These are phyloP conservation scores for Diadema setosum DNA, from an alignment of 35 echinoderm and acorn worm genomes.

Conservation along the genomic window DNA sequence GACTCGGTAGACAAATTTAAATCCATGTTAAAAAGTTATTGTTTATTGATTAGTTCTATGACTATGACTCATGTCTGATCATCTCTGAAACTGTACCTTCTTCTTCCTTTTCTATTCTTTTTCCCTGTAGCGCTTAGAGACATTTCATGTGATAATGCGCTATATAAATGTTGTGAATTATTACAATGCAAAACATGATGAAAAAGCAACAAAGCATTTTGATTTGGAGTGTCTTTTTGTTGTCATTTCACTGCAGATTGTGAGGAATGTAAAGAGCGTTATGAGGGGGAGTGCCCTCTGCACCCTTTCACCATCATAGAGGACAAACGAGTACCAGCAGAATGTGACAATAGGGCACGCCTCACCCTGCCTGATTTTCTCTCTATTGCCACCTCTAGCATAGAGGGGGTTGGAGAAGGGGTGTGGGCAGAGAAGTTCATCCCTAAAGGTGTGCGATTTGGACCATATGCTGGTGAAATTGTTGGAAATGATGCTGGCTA, in stretches of 20 bases:
- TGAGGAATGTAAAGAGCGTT: slow-evolving; percentile 90
- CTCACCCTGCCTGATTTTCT: slow-evolving; percentile 75
- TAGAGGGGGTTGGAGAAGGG: slow-evolving; percentile 74
- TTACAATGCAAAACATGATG: too few species aligned
- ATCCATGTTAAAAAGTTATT: too few species aligned
- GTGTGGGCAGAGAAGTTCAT: slow-evolving; percentile 74
- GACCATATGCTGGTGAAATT: slow-evolving; percentile 88
- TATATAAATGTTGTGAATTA: too few species aligned
- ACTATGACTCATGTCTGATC: too few species aligned
- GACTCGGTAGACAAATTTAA: too few species aligned
- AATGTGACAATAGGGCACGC: slow-evolving; percentile 48
- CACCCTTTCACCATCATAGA: slow-evolving; percentile 80
- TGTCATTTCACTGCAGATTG: slow-evolving; percentile 48
- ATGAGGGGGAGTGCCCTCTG: slow-evolving; percentile 65
- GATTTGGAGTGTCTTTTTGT: too few species aligned
- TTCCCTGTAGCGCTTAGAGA: too few species aligned
- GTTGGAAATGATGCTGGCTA: slow-evolving; percentile 55
- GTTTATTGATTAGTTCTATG: too few species aligned
- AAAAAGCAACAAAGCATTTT: too few species aligned
- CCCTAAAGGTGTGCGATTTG: slow-evolving; percentile 93
- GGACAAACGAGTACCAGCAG: slow-evolving; percentile 44
- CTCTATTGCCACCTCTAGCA: slow-evolving; percentile 46
- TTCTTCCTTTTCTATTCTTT: too few species aligned
- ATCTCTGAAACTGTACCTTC: too few species aligned
- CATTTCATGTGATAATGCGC: too few species aligned